Conservation (phyloP, 2,888 invertebrate genomes). For the Cephus runcator region DNA sequence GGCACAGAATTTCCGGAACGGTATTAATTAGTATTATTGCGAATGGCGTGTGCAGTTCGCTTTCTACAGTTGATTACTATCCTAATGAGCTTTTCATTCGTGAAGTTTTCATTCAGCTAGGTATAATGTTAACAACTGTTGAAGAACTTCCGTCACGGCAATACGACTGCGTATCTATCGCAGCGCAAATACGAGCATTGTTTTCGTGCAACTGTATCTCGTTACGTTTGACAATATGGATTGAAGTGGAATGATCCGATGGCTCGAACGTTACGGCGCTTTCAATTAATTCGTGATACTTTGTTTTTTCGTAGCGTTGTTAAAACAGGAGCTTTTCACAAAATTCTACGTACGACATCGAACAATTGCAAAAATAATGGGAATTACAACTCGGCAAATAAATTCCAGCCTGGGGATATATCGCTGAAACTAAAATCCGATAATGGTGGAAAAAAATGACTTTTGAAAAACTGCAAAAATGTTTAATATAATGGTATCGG, state of each 20-base stretch:
- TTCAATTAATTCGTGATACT: neutral
- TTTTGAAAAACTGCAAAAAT: neutral
- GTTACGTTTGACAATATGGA: neutral
- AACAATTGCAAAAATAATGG: neutral
- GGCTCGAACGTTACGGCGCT: neutral
- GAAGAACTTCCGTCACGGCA: neutral
- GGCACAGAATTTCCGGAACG: neutral
- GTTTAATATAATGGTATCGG: accelerated
- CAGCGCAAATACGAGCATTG: neutral
- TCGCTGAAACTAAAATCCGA: neutral
- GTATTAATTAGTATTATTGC: neutral
- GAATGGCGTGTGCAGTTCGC: neutral
- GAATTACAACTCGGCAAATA: neutral
- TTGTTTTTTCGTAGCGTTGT: neutral
- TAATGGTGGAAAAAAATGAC: neutral
- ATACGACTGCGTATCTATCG: neutral
- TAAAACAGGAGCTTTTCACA: neutral
- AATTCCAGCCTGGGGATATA: neutral
- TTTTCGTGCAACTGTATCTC: neutral
- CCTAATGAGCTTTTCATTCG: neutral
- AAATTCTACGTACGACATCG: neutral
- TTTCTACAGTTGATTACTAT: neutral
- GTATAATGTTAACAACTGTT: neutral
- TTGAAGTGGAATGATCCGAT: neutral
- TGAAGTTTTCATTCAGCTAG: neutral